These are phyloP conservation scores for Drosophila greeni DNA, from an alignment of 2,888 invertebrate species.

Conservation along the genomic window DNA sequence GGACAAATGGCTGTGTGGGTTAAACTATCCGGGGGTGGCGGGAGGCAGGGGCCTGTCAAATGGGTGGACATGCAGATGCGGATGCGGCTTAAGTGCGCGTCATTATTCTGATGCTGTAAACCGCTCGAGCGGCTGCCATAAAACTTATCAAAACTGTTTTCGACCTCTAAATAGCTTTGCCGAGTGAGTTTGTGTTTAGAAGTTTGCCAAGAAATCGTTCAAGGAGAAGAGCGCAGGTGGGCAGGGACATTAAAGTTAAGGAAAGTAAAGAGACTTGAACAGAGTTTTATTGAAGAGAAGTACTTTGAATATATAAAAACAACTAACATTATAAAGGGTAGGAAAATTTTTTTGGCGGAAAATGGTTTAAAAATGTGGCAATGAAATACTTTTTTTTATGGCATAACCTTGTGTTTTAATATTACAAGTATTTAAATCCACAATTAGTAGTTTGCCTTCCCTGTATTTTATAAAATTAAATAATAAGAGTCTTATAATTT, in stretches of 20 bases:
- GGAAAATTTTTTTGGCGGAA: neutral
- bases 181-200: slow-evolving; percentile 3
- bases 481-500: neutral
- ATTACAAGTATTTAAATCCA: neutral
- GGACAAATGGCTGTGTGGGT: slow-evolving; percentile 52
- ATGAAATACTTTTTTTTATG: no score
- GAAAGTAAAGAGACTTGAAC: neutral
- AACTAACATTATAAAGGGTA: neutral
- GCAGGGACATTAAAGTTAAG: neutral
- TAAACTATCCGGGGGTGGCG: slow-evolving; percentile 42
- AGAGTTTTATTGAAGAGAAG: neutral
- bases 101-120: slow-evolving; percentile 64
- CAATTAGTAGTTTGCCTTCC: neutral
- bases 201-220: slow-evolving; percentile 1
- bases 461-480: no score
- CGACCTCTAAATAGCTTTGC: slow-evolving; percentile 29
- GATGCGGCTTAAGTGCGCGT: slow-evolving; percentile 61
- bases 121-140: slow-evolving; percentile 50
- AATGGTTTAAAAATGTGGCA: neutral
- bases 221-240: neutral
- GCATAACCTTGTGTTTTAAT: neutral
- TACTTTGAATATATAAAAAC: no score
- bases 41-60: slow-evolving; percentile 2
- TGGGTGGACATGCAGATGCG: slow-evolving; percentile 19
- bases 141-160: slow-evolving; percentile 62